Evolutionary conservation across 2,113 vertebrate genomes (phyloP).

Genomic region (Cynocephalus volans): DNA sequence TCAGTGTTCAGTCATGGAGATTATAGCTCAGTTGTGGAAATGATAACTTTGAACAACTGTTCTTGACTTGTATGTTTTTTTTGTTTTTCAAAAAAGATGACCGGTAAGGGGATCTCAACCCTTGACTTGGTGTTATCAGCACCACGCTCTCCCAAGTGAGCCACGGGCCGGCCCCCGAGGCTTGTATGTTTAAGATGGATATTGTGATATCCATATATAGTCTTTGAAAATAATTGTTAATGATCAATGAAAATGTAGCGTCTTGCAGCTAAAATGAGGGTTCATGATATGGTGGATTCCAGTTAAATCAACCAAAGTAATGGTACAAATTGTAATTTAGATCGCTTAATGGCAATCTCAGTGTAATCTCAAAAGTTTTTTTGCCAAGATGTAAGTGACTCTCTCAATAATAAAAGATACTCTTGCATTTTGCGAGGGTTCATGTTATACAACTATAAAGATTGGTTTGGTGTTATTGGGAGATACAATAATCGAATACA

Average conservation of each 20-base stretch:
- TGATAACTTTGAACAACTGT: background rate
- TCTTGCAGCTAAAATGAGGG: background rate
- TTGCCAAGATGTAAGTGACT: background rate
- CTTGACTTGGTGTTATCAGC: too few species aligned
- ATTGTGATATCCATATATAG: background rate
- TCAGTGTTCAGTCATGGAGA: background rate
- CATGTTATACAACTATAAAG: background rate
- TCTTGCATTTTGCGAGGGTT: background rate
- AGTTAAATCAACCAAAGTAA: background rate
- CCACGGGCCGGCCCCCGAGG: too few species aligned
- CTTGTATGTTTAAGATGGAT: constrained; percentile 8
- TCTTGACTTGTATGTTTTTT: background rate
- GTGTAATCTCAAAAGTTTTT: background rate
- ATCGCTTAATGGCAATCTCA: background rate
- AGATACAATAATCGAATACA: background rate
- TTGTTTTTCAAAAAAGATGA: too few species aligned
- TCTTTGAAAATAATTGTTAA: constrained; percentile 18
- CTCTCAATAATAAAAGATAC: too few species aligned
- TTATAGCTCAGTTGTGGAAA: background rate
- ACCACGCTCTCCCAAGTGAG: too few species aligned
- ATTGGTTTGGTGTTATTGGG: background rate
- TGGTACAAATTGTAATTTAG: background rate
- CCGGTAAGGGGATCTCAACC: too few species aligned
- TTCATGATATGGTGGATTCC: background rate
- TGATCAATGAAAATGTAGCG: background rate